A percentile compares a stretch with the other conserved stretches of the same genome.
Evolutionary conservation across 2,113 vertebrate genomes (phyloP).

Genomic region (Cheilinus undulatus): DNA sequence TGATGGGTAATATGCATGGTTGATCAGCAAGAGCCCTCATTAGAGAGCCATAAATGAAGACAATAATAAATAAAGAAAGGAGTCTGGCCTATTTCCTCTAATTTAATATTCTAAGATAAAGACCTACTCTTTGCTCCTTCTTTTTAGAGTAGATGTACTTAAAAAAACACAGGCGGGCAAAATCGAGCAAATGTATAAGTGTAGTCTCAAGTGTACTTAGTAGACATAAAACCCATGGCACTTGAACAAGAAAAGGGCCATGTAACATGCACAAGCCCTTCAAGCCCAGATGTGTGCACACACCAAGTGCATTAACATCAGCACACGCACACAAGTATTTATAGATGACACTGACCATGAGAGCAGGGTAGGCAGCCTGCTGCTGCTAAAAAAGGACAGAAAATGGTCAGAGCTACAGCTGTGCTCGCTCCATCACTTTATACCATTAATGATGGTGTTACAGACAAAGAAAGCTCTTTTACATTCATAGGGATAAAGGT

Average conservation of each 20-base stretch:
- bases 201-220: slow-evolving; percentile 22
- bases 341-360: slow-evolving; percentile 67
- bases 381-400: slow-evolving; percentile 67
- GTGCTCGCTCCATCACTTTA: background rate
- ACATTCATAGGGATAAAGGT: background rate
- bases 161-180: slow-evolving; percentile 22
- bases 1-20: slow-evolving; percentile 85
- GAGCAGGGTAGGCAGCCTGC: slow-evolving; percentile 66
- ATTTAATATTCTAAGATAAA: slow-evolving; percentile 85
- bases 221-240: slow-evolving; percentile 17
- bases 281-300: slow-evolving; percentile 34
- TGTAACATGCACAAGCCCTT: slow-evolving; percentile 50
- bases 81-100: slow-evolving; percentile 76
- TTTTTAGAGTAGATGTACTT: slow-evolving; percentile 44
- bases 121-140: slow-evolving; percentile 68
- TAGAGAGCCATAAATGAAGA: slow-evolving; percentile 82
- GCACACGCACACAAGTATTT: slow-evolving; percentile 23
- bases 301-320: slow-evolving; percentile 40
- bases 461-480: background rate
- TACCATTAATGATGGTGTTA: background rate
- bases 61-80: slow-evolving; percentile 82
- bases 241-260: slow-evolving; percentile 43
- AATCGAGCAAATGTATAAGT: slow-evolving; percentile 34
- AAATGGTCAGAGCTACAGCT: slow-evolving; percentile 32
- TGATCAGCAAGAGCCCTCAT: slow-evolving; percentile 85